phyloP scores from a whole-genome alignment of 2,797 vertebrate species.

The Chelidonichthys spinosus region DNA sequence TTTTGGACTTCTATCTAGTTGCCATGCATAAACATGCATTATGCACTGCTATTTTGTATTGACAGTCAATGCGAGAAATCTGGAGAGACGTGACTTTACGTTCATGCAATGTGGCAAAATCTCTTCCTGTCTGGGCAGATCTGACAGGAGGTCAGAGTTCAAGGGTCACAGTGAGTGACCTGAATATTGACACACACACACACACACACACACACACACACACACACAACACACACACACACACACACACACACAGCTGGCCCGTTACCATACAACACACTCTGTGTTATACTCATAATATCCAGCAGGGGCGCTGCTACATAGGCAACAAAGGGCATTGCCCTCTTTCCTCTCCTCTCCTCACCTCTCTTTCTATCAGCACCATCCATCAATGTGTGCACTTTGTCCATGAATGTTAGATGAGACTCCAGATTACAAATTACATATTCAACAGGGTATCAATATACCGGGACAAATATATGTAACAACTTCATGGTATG shows the following conservation, averaged over 20 bases:
- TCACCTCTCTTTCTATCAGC: neutral
- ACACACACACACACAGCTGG: constrained; percentile 38
- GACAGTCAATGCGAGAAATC: constrained; percentile 23
- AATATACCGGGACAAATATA: neutral
- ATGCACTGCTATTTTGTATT: constrained; percentile 44
- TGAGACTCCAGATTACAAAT: neutral
- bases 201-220: neutral
- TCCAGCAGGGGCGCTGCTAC: constrained; percentile 64
- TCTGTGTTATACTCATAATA: constrained; percentile 14
- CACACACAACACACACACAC: neutral
- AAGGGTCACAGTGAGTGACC: constrained; percentile 51
- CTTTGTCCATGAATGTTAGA: neutral
- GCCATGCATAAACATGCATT: constrained; percentile 60
- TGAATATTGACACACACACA: constrained; percentile 20
- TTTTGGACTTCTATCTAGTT: constrained; percentile 51
- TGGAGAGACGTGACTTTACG: constrained; percentile 18
- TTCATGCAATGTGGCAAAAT: constrained; percentile 24
- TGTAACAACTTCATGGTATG: neutral
- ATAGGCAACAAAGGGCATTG: constrained; percentile 27
- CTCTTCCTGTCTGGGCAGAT: constrained; percentile 45
- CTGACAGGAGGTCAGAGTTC: constrained; percentile 55
- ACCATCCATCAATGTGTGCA: neutral
- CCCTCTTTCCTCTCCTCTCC: constrained; percentile 16
- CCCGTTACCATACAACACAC: constrained; percentile 7
- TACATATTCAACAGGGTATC: neutral